These are phyloP conservation scores for Leptoteleia sp. DNA, from an alignment of 1,140 invertebrate genomes.

Conservation along the genomic window DNA sequence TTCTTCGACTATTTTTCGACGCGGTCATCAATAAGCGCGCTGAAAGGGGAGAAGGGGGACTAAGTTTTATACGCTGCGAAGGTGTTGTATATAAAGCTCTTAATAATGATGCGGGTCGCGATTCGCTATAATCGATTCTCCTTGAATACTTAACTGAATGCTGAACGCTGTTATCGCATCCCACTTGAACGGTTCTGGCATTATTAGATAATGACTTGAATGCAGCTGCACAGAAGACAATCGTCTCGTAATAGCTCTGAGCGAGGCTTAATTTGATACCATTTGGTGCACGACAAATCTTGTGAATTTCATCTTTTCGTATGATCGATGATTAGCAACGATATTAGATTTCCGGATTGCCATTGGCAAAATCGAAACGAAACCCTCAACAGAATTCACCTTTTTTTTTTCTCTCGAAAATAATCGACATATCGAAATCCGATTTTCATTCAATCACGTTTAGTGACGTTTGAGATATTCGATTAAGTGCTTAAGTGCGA, in stretches of 20 bases:
- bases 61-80: slow-evolving; percentile 29
- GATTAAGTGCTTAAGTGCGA: no score
- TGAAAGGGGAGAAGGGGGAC: slow-evolving; percentile 1
- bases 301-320: slow-evolving; percentile 44
- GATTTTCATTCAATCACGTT: no score
- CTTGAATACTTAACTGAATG: slow-evolving; percentile 49
- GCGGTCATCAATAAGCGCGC: slow-evolving; percentile 1
- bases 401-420: no score
- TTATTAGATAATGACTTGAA: slow-evolving; percentile 66
- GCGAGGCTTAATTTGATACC: slow-evolving; percentile 53
- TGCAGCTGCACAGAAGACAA: slow-evolving; percentile 56
- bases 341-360: slow-evolving; percentile 20
- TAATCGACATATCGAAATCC: no score
- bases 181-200: slow-evolving; percentile 43
- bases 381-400: no score
- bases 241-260: slow-evolving; percentile 57
- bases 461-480: no score
- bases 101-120: slow-evolving; percentile 40
- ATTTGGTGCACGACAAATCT: slow-evolving; percentile 47
- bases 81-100: slow-evolving; percentile 42
- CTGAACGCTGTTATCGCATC: slow-evolving; percentile 51
- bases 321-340: slow-evolving; percentile 37
- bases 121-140: slow-evolving; percentile 46
- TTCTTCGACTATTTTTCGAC: background rate
- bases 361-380: no score